Conservation (phyloP, 2,888 invertebrate genomes). For the Tupiocoris notatus region DNA sequence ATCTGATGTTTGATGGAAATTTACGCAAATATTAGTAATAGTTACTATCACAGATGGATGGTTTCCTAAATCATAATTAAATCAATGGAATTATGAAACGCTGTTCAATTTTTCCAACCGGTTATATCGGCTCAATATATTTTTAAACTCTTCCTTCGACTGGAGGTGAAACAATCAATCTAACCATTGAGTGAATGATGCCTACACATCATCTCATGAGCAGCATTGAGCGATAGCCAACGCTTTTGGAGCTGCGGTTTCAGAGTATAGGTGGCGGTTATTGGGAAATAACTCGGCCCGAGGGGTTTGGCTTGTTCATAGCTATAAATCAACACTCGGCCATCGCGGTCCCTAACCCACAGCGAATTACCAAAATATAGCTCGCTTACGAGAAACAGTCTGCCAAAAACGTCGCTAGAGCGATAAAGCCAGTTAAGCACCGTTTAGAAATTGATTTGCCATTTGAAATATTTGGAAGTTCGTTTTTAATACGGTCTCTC, state of each 20-base stretch:
- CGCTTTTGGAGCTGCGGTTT: neutral
- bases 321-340: neutral
- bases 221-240: neutral
- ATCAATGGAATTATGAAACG: no score
- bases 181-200: neutral
- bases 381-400: neutral
- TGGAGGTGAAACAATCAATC: neutral
- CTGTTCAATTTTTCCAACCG: no score
- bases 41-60: no score
- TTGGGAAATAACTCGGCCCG: neutral
- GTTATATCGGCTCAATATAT: no score
- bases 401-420: neutral
- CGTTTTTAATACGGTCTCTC: no score
- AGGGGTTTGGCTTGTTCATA: neutral
- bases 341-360: neutral
- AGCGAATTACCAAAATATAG: neutral
- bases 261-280: neutral
- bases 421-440: neutral
- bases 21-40: no score
- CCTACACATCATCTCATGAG: neutral
- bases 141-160: no score
- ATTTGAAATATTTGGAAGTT: no score
- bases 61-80: no score
- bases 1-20: no score
- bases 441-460: neutral